Conservation (phyloP, 2,888 invertebrate genomes). For the Platynereis dumerilii region DNA sequence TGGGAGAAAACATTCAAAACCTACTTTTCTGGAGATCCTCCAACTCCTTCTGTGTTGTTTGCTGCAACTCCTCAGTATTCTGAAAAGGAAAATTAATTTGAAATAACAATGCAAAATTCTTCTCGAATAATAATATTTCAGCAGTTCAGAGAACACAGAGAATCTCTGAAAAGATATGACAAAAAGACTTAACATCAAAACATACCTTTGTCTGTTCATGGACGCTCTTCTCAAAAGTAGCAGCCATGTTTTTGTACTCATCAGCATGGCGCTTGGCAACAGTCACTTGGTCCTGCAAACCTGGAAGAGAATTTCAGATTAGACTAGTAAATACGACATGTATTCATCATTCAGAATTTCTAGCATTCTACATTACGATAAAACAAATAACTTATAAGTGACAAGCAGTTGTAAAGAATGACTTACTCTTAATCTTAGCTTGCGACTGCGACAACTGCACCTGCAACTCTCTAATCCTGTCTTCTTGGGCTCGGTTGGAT, state of each 20-base stretch:
- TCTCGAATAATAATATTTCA: not conserved
- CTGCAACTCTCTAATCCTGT: slow-evolving; percentile 48
- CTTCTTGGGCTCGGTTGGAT: slow-evolving; percentile 22
- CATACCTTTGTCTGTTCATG: slow-evolving; percentile 56
- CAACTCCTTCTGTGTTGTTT: not conserved
- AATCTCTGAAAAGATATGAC: not conserved
- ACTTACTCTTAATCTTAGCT: slow-evolving; percentile 47
- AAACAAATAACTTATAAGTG: slow-evolving; percentile 33
- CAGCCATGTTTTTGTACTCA: slow-evolving; percentile 85
- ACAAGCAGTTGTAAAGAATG: slow-evolving; percentile 2
- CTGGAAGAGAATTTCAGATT: slow-evolving; percentile 37
- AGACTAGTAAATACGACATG: not conserved
- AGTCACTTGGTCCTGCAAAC: slow-evolving; percentile 76
- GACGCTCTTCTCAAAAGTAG: slow-evolving; percentile 69
- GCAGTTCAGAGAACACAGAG: not conserved
- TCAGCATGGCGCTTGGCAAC: slow-evolving; percentile 78
- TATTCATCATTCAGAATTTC: not conserved
- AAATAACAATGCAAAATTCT: not conserved
- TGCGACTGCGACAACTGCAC: slow-evolving; percentile 49
- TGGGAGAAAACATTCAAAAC: too few species aligned
- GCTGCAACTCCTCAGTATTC: not conserved
- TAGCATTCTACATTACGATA: not conserved
- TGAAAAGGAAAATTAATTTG: not conserved
- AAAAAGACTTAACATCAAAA: not conserved
- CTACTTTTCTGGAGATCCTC: slow-evolving; percentile 3